phyloP scores from a whole-genome alignment of 2,888 invertebrate species.

The Philhelius pedissequus region DNA sequence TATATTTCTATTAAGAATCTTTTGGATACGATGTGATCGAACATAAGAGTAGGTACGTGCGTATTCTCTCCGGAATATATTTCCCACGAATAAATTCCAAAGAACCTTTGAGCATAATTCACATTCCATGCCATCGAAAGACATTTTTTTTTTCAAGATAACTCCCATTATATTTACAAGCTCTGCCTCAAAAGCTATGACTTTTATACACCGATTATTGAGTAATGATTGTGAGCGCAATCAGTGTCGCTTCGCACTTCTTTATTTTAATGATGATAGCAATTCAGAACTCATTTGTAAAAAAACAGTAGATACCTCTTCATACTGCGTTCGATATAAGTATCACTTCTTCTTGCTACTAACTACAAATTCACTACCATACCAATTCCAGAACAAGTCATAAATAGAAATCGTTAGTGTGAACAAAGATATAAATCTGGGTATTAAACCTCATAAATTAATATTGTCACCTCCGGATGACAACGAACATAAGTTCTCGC shows the following conservation, averaged over 20 bases:
- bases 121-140: no score
- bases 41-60: no score
- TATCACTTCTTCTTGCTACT: neutral
- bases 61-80: no score
- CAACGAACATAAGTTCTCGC: conserved; percentile 60
- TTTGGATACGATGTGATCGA: no score
- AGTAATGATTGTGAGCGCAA: neutral
- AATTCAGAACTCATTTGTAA: neutral
- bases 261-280: neutral
- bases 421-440: conserved; percentile 37
- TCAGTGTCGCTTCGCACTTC: neutral
- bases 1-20: no score
- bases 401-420: conserved; percentile 17
- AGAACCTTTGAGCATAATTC: no score
- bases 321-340: no score
- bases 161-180: neutral
- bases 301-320: neutral
- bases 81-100: no score
- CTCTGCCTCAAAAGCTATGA: neutral
- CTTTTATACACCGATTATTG: neutral
- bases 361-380: neutral
- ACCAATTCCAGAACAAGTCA: neutral
- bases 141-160: no score
- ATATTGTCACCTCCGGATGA: conserved; percentile 50
- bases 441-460: conserved; percentile 48